phyloP scores from a whole-genome alignment of 1,140 invertebrate species.

The Drosophila suzukii region DNA sequence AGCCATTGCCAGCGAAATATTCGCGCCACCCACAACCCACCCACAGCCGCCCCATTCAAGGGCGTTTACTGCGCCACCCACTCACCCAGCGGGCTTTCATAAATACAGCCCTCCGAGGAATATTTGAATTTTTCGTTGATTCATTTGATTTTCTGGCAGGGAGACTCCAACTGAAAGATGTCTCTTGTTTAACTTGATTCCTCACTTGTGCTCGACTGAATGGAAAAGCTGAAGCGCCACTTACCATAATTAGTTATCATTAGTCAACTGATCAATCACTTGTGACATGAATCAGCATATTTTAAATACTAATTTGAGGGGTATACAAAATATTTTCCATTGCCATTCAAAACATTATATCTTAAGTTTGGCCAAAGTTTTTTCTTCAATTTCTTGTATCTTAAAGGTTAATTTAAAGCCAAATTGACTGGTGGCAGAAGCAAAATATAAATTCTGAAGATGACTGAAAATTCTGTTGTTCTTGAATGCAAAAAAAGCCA shows the following conservation, averaged over 20 bases:
- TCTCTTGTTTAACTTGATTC: slow-evolving; percentile 9
- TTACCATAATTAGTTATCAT: slow-evolving; percentile 30
- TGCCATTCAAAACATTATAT: neutral
- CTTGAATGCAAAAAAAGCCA: slow-evolving; percentile 35
- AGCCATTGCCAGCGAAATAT: neutral
- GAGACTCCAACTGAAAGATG: slow-evolving; percentile 21
- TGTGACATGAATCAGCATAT: neutral
- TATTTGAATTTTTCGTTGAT: slow-evolving; percentile 48
- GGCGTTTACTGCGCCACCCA: slow-evolving; percentile 16
- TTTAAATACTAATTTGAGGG: neutral
- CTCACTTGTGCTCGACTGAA: neutral
- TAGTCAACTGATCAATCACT: slow-evolving; percentile 28
- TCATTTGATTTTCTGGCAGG: slow-evolving; percentile 29
- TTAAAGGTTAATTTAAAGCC: neutral
- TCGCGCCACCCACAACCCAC: neutral
- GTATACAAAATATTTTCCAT: neutral
- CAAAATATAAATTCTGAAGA: neutral
- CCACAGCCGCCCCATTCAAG: slow-evolving; percentile 1
- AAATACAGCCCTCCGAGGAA: slow-evolving; percentile 10
- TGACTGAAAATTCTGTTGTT: neutral
- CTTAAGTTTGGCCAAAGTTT: too few relatives aligned
- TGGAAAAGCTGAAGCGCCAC: slow-evolving; percentile 6
- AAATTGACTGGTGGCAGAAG: neutral
- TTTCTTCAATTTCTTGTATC: neutral
- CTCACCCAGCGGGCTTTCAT: slow-evolving; percentile 22